A percentile compares a stretch with the other conserved stretches of the same genome.
phyloP scores from a whole-genome alignment of 1,140 invertebrate genomes.

The Eumaeus atala region DNA sequence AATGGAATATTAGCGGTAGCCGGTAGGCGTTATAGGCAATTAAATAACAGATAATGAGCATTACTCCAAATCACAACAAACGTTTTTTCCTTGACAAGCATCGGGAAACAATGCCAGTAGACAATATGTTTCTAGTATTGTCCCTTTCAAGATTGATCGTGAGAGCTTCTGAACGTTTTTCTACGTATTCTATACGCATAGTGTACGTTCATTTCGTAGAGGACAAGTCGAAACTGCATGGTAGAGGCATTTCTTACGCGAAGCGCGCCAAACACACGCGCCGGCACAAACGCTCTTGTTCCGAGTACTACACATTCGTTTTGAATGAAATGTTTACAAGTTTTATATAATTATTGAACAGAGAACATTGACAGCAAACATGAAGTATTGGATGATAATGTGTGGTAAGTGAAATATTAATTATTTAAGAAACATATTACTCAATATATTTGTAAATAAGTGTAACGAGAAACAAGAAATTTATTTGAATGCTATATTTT shows the following conservation, averaged over 20 bases:
- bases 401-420: constrained; percentile 43
- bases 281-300: constrained; percentile 30
- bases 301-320: constrained; percentile 26
- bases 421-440: too few species aligned
- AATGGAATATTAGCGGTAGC: too few species aligned
- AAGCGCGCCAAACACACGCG: constrained; percentile 53
- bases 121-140: constrained; percentile 25
- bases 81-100: constrained; percentile 5
- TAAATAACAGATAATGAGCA: background rate
- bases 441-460: too few species aligned
- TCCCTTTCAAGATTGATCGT: constrained; percentile 6
- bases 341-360: constrained; percentile 25
- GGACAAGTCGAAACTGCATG: constrained; percentile 18
- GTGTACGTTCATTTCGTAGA: constrained; percentile 16
- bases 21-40: background rate
- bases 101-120: constrained; percentile 36
- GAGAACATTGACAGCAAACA: constrained; percentile 26
- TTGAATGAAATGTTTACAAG: constrained; percentile 35
- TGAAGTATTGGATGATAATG: constrained; percentile 41
- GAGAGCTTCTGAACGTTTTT: constrained; percentile 18
- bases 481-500: too few species aligned
- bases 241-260: constrained; percentile 52
- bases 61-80: background rate
- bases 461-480: too few species aligned
- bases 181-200: constrained; percentile 16